These are phyloP conservation scores for Propsilocerus akamusi DNA, from an alignment of 1,140 invertebrate species.

Conservation along the genomic window DNA sequence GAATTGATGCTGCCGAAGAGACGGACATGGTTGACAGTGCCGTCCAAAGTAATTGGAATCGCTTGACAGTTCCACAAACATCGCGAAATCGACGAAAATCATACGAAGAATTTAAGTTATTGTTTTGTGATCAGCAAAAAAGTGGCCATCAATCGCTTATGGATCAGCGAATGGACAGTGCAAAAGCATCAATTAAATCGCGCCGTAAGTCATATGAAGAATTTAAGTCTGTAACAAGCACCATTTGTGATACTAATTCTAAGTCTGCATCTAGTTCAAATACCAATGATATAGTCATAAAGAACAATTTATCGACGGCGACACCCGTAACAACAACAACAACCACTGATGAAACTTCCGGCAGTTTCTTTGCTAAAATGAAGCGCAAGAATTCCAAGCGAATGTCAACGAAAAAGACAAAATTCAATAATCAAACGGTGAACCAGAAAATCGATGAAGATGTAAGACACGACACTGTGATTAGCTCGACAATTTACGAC, in stretches of 20 bases:
- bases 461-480: no score
- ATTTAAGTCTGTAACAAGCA: conserved; percentile 16
- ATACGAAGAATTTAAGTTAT: conserved; percentile 22
- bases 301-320: no score
- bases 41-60: background rate
- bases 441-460: no score
- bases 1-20: conserved; percentile 10
- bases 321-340: no score
- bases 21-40: conserved; percentile 13
- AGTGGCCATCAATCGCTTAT: background rate
- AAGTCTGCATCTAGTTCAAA: no score
- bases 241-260: background rate
- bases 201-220: conserved; percentile 24
- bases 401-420: no score
- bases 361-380: no score
- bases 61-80: conserved; percentile 15
- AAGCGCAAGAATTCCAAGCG: no score
- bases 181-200: conserved; percentile 9
- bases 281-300: no score
- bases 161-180: background rate
- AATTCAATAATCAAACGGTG: no score
- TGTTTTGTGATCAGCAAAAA: conserved; percentile 5
- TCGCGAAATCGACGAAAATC: conserved; percentile 23
- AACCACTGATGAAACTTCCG: no score
- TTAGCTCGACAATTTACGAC: background rate